A percentile compares a stretch with the other conserved stretches of the same genome.
These are phyloP conservation scores for Drosophila antonietae DNA, from an alignment of 2,888 invertebrate genomes.

Conservation along the genomic window DNA sequence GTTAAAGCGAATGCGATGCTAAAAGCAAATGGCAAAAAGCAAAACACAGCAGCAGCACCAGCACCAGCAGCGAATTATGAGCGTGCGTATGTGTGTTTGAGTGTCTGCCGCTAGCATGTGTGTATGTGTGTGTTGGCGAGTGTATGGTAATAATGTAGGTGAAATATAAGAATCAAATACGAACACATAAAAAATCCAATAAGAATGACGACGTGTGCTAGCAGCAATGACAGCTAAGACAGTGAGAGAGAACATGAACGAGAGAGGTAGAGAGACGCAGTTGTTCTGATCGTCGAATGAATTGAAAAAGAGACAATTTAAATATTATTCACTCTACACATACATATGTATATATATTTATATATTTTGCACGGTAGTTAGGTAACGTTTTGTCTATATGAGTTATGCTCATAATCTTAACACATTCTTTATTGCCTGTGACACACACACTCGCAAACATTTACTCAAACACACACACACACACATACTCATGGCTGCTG, in stretches of 20 bases:
- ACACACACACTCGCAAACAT: constrained; percentile 36
- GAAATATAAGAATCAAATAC: constrained; percentile 68
- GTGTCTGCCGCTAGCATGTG: constrained; percentile 19
- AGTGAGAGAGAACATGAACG: constrained; percentile 24
- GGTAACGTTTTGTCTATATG: constrained; percentile 72
- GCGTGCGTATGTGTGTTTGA: constrained; percentile 17
- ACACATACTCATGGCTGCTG: constrained; percentile 44
- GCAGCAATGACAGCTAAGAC: constrained; percentile 30
- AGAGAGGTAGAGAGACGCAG: constrained; percentile 32
- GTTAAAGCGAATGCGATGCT: constrained; percentile 60
- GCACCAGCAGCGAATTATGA: constrained; percentile 55
- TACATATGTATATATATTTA: constrained; percentile 6
- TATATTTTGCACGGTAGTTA: constrained; percentile 66
- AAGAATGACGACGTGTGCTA: constrained; percentile 62
- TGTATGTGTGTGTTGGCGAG: constrained; percentile 27
- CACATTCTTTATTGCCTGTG: constrained; percentile 68
- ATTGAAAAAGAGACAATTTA: constrained; percentile 34
- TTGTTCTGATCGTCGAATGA: constrained; percentile 56
- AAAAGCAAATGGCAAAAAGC: constrained; percentile 59
- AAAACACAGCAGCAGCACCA: constrained; percentile 62
- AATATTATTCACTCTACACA: constrained; percentile 29
- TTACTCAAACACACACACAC: constrained; percentile 18
- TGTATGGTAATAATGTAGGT: constrained; percentile 64
- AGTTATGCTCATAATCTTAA: constrained; percentile 75
- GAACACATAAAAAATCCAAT: constrained; percentile 52